Evolutionary conservation across 2,888 invertebrate species (phyloP).

Genomic region (Fragum whitleyi): DNA sequence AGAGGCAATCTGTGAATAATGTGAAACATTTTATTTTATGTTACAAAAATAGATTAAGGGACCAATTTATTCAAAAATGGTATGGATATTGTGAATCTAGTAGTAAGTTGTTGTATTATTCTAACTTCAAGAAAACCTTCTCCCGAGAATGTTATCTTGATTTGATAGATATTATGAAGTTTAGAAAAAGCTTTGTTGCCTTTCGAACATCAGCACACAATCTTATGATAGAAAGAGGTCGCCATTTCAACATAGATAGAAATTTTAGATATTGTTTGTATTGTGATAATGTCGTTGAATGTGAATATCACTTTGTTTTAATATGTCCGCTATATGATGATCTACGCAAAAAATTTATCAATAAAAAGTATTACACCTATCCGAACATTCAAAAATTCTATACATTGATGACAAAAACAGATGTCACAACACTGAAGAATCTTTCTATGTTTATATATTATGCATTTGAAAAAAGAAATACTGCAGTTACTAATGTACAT

Average conservation of each 20-base stretch:
- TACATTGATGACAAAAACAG: neutral
- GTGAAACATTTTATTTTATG: constrained; percentile 21
- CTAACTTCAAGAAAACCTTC: neutral
- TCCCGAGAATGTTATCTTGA: neutral
- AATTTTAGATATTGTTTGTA: constrained; percentile 5
- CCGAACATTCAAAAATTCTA: neutral
- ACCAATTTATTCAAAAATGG: constrained; percentile 23
- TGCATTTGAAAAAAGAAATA: constrained; percentile 2
- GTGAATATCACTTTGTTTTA: constrained; percentile 17
- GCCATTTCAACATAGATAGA: neutral
- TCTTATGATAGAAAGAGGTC: constrained; percentile 17
- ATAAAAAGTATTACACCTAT: neutral
- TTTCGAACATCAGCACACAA: constrained; percentile 11
- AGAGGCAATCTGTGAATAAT: no score
- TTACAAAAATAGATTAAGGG: constrained; percentile 4
- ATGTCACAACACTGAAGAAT: neutral
- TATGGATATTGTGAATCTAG: neutral
- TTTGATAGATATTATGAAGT: neutral
- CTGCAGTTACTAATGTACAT: neutral
- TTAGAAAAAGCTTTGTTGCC: neutral
- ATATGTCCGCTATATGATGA: constrained; percentile 22
- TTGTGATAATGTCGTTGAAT: constrained; percentile 14
- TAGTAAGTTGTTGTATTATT: constrained; percentile 12
- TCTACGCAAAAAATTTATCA: neutral
- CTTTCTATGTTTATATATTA: constrained; percentile 17